phyloP scores from a whole-genome alignment of 2,797 vertebrate genomes.

The Chanos chanos region DNA sequence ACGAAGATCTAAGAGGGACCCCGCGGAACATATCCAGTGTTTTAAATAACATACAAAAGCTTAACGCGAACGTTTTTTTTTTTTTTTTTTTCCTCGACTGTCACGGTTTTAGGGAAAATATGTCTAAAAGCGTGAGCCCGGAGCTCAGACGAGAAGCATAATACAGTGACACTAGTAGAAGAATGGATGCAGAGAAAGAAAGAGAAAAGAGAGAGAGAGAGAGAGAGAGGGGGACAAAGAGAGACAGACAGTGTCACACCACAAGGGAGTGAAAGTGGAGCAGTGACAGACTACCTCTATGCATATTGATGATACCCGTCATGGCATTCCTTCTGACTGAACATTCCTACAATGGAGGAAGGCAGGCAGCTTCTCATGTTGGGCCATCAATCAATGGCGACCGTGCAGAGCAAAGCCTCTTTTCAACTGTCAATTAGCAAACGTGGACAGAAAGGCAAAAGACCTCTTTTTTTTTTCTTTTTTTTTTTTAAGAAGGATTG shows the following conservation, averaged over 20 bases:
- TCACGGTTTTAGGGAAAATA: no score
- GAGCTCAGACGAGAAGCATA: neutral
- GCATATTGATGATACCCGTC: constrained; percentile 69
- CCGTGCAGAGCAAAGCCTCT: constrained; percentile 55
- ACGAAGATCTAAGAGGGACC: no score
- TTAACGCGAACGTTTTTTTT: no score
- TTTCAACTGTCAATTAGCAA: constrained; percentile 67
- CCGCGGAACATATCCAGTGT: no score
- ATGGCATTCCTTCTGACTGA: constrained; percentile 69
- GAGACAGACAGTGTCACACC: constrained; percentile 53
- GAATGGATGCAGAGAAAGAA: neutral
- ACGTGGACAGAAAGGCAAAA: constrained; percentile 42
- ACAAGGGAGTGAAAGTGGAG: constrained; percentile 50
- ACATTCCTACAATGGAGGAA: constrained; percentile 67
- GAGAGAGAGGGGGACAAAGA: constrained; percentile 54
- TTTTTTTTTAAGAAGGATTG: no score
- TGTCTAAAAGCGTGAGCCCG: neutral
- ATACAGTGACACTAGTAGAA: neutral
- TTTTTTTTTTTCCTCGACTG: no score
- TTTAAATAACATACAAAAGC: no score
- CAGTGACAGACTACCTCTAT: constrained; percentile 67
- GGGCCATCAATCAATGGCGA: constrained; percentile 69
- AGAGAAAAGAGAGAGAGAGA: constrained; percentile 24
- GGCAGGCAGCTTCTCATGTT: constrained; percentile 73
- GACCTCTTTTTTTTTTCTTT: neutral